phyloP scores from a whole-genome alignment of 2,797 vertebrate genomes.

The Pantherophis alleghaniensis region DNA sequence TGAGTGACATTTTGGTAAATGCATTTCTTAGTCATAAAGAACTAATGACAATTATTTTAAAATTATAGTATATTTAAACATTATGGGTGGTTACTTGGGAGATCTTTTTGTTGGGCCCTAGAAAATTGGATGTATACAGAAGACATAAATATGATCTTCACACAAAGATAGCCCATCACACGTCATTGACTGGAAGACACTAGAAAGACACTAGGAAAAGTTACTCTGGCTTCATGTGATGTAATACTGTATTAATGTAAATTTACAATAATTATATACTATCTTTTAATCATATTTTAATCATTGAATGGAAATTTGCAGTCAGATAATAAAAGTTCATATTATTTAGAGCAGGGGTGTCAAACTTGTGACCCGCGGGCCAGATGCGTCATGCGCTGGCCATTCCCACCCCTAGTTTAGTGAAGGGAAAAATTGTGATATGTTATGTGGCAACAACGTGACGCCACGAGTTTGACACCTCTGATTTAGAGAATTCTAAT shows the following conservation, averaged over 20 bases:
- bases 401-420: no score
- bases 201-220: slow-evolving; percentile 11
- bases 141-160: slow-evolving; percentile 13
- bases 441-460: no score
- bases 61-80: slow-evolving; percentile 42
- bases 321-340: neutral
- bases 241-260: neutral
- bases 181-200: neutral
- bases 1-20: neutral
- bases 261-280: neutral
- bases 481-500: neutral
- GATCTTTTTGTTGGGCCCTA: slow-evolving; percentile 52
- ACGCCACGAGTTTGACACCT: no score
- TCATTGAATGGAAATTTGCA: neutral
- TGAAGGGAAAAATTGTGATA: no score
- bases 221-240: slow-evolving; percentile 5
- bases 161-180: neutral
- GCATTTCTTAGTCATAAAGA: slow-evolving; percentile 43
- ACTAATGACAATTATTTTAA: slow-evolving; percentile 54
- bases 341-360: neutral
- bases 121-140: slow-evolving; percentile 15
- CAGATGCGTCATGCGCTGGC: no score
- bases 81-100: slow-evolving; percentile 35
- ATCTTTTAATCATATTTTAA: neutral
- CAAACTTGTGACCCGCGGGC: no score